Conservation (phyloP, 2,797 vertebrate species). For the Enteromius paludinosus region DNA sequence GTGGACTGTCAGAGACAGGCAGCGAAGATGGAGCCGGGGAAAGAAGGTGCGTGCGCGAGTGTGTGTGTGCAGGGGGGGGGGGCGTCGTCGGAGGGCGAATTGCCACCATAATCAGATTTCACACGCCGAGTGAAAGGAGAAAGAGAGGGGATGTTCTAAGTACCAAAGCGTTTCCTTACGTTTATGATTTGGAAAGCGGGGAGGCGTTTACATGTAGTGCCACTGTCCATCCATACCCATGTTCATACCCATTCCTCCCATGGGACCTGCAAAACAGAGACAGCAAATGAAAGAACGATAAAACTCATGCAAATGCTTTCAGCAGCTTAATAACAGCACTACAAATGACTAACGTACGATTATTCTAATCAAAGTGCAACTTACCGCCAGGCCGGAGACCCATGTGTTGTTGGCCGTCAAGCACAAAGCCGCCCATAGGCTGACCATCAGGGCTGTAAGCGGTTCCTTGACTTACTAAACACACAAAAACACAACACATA, state of each 20-base stretch:
- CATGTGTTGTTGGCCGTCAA: constrained; percentile 98
- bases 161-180: constrained; percentile 69
- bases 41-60: constrained; percentile 38
- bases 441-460: constrained; percentile 95
- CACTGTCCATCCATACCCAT: constrained; percentile 86
- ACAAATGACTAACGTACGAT: background rate
- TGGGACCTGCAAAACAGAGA: constrained; percentile 70
- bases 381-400: constrained; percentile 93
- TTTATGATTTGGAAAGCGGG: constrained; percentile 61
- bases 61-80: background rate
- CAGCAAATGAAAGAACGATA: constrained; percentile 40
- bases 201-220: constrained; percentile 82
- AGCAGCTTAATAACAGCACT: constrained; percentile 14
- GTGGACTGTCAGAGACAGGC: constrained; percentile 86
- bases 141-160: constrained; percentile 13
- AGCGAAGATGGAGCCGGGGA: constrained; percentile 68
- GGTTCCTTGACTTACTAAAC: constrained; percentile 93
- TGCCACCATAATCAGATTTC: constrained; percentile 67
- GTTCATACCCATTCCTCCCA: constrained; percentile 84
- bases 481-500: constrained; percentile 51
- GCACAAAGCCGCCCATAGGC: constrained; percentile 94
- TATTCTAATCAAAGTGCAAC: constrained; percentile 37
- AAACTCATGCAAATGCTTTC: constrained; percentile 39
- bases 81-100: constrained; percentile 28
- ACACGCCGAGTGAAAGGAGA: constrained; percentile 29